These are phyloP conservation scores for Diadegma fenestrale DNA, from an alignment of 2,888 invertebrate genomes.

Conservation along the genomic window DNA sequence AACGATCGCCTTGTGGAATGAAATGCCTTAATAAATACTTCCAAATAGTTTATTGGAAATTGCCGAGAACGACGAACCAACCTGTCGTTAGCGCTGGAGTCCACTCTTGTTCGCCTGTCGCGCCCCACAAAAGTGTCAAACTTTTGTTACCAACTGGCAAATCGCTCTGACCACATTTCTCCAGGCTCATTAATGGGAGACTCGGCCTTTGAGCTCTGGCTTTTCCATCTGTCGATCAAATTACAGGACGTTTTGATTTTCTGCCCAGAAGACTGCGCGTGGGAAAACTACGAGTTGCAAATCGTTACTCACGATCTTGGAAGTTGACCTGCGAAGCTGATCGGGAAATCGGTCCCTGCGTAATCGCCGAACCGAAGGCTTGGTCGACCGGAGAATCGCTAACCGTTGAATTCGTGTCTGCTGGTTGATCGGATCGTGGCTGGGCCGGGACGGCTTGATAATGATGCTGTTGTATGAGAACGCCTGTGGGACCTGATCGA, in stretches of 20 bases:
- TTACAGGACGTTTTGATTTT: constrained; percentile 39
- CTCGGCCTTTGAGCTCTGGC: constrained; percentile 76
- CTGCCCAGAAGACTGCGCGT: neutral
- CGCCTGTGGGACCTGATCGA: constrained; percentile 92
- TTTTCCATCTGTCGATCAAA: constrained; percentile 75
- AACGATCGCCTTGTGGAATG: constrained; percentile 6
- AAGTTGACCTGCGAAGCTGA: constrained; percentile 85
- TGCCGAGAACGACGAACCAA: constrained; percentile 80
- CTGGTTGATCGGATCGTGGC: constrained; percentile 81
- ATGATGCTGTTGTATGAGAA: constrained; percentile 96
- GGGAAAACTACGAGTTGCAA: too few species aligned
- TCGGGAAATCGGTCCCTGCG: constrained; percentile 76
- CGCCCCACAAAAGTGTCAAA: constrained; percentile 94
- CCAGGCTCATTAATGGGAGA: constrained; percentile 78
- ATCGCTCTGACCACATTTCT: constrained; percentile 75
- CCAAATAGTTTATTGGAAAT: neutral
- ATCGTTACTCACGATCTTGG: constrained; percentile 85
- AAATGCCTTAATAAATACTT: neutral
- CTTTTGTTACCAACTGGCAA: constrained; percentile 84
- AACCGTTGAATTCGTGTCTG: constrained; percentile 80
- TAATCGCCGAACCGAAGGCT: constrained; percentile 55
- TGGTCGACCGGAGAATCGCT: constrained; percentile 81
- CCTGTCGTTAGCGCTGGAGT: constrained; percentile 98
- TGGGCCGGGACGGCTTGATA: constrained; percentile 93
- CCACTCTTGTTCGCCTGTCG: constrained; percentile 99